Conservation (phyloP, 1,140 invertebrate species). For the Hyles euphorbiae region DNA sequence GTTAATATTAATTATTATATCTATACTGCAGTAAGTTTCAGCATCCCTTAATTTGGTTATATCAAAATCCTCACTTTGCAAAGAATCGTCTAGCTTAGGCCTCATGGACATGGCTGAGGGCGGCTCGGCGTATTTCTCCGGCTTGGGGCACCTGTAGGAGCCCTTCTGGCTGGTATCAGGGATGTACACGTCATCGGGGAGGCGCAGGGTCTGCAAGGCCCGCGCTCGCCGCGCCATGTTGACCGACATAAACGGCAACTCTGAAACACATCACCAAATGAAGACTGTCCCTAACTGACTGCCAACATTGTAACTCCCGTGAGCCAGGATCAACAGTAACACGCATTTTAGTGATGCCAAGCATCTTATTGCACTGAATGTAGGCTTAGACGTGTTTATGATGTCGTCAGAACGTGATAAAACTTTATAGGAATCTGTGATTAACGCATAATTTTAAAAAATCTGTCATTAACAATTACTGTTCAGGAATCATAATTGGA, state of each 20-base stretch:
- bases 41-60: no score
- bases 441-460: no score
- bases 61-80: slow-evolving; percentile 35
- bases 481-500: no score
- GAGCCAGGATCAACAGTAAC: no score
- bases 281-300: no score
- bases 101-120: slow-evolving; percentile 45
- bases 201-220: slow-evolving; percentile 53
- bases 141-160: slow-evolving; percentile 40
- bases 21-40: background rate
- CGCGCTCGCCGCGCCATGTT: slow-evolving; percentile 55
- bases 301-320: no score
- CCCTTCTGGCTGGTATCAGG: slow-evolving; percentile 53
- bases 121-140: slow-evolving; percentile 50
- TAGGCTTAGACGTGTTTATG: no score
- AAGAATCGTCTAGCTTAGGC: slow-evolving; percentile 48
- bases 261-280: slow-evolving; percentile 23
- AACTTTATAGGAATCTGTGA: no score
- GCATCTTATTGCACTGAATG: no score
- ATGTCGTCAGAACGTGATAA: no score
- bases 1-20: slow-evolving; percentile 7
- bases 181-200: slow-evolving; percentile 57
- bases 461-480: no score
- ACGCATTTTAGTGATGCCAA: no score
- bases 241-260: slow-evolving; percentile 68